phyloP scores from a whole-genome alignment of 1,140 invertebrate species.

The Cherax destructor region DNA sequence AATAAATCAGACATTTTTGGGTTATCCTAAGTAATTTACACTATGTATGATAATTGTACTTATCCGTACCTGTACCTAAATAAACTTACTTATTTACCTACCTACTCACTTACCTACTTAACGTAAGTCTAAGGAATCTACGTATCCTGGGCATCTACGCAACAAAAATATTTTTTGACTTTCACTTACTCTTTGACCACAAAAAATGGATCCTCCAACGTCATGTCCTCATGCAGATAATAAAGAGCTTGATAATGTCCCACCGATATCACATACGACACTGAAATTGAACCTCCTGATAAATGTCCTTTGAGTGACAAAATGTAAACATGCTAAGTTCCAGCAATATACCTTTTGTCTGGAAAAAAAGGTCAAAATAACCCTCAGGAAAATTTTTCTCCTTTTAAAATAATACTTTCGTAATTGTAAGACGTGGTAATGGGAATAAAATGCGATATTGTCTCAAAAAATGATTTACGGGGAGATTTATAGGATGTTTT shows the following conservation, averaged over 20 bases:
- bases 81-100: too few species aligned
- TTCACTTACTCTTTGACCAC: conserved; percentile 94
- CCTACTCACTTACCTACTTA: too few species aligned
- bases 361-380: background rate
- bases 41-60: too few species aligned
- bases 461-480: background rate
- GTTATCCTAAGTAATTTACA: too few species aligned
- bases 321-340: conserved; percentile 65
- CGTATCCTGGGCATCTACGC: background rate
- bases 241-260: conserved; percentile 41
- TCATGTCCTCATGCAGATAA: conserved; percentile 81
- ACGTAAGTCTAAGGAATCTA: too few species aligned
- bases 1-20: too few species aligned
- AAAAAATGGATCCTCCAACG: conserved; percentile 96
- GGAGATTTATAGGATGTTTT: background rate
- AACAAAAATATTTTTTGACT: conserved; percentile 6
- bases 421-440: too few species aligned
- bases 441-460: too few species aligned
- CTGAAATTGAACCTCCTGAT: conserved; percentile 31
- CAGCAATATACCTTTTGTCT: background rate
- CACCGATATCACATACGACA: conserved; percentile 53
- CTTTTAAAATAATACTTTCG: too few species aligned
- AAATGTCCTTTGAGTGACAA: conserved; percentile 31
- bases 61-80: too few species aligned
- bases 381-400: too few species aligned